These are phyloP conservation scores for Mus musculus DNA, from an alignment of 2,113 vertebrate species.

Conservation along the genomic window GRCm39 chr14:60315501-60316000, in stretches of 20 bases:
- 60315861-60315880: background rate
- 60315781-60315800: background rate
- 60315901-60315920: background rate
- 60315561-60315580: background rate
- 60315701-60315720: background rate
- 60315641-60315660: background rate
- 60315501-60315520: slow-evolving; percentile 36
- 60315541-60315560: background rate
- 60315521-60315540: background rate
- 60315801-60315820: background rate
- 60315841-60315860: background rate
- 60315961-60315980: background rate
- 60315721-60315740: background rate
- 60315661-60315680: background rate
- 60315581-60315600: background rate
- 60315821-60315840: background rate
- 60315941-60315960: background rate
- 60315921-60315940: background rate
- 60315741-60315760: background rate
- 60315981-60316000: background rate
- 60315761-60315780: background rate
- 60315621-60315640: background rate
- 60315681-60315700: background rate
- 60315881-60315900: background rate
- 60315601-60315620: background rate